Conservation (phyloP, 1,140 invertebrate species). For the Lordiphosa stackelbergi region DNA sequence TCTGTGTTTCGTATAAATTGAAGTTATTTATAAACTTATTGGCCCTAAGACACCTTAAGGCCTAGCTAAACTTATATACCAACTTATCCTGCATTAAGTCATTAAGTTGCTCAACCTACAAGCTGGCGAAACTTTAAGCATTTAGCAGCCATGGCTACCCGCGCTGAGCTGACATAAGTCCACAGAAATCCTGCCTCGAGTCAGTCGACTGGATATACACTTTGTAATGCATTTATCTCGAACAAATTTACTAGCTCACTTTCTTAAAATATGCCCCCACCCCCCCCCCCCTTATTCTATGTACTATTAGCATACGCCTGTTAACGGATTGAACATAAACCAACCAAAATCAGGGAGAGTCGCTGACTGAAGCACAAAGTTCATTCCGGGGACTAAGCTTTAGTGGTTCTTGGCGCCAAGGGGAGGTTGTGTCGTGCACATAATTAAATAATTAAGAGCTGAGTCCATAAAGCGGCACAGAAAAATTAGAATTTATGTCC, state of each 20-base stretch:
- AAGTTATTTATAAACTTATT: too few relatives aligned
- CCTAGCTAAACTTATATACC: too few relatives aligned
- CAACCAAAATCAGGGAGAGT: conserved; percentile 19
- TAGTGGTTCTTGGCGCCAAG: conserved; percentile 5
- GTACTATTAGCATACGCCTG: conserved; percentile 54
- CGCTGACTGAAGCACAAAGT: conserved; percentile 3
- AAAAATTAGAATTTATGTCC: conserved; percentile 51
- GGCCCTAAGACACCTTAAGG: too few relatives aligned
- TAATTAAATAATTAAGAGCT: conserved; percentile 70
- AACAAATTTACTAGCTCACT: conserved; percentile 63
- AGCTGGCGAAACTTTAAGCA: conserved; percentile 3
- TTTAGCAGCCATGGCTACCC: background rate
- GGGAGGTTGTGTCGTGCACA: conserved; percentile 25
- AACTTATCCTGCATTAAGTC: conserved; percentile 10
- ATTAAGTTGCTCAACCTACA: conserved; percentile 45
- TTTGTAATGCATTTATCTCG: conserved; percentile 28
- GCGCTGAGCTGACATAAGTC: conserved; percentile 28
- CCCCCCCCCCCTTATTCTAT: conserved; percentile 10
- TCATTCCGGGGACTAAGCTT: conserved; percentile 3
- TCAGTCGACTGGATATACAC: too few relatives aligned
- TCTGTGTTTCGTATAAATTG: too few relatives aligned
- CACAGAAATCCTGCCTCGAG: conserved; percentile 40
- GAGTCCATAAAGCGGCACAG: conserved; percentile 1
- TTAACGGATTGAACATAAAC: conserved; percentile 28
- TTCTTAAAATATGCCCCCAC: conserved; percentile 60